Base-by-base conservation (phyloP, 2,797 vertebrate species). In the Gambusia yucatana region DNA sequence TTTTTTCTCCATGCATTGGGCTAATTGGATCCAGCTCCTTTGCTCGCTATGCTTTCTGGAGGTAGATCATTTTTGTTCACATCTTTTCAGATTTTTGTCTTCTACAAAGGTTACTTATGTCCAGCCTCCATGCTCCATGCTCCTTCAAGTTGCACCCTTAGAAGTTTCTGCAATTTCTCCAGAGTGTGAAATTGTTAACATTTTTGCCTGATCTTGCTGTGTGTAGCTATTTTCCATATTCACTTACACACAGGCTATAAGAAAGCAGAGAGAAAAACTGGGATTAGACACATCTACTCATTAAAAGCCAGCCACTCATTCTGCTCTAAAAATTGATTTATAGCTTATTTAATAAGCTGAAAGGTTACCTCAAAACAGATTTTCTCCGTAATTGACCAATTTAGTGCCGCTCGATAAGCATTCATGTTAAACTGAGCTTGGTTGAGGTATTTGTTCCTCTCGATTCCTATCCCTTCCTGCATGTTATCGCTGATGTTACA, bases 301-400 rank as follows among this genome's bases (percentile, higher is more conserved):
- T 90, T 90, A 93, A 92, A 89, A 88, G 77, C 83, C 80, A 85
- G 84, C 78, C 77, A 90, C 80, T 87, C 79, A 92, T 83, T 91
- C 87, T 77, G 80, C 87, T 87, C 89, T 91, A 84, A 92, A 92
- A 87, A 93, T 93, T 93, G 92, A 95, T 95, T 94, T 91, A 93
- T 93, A 91, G 84, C 84, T 90, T 92, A 93, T 92, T 94, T 94
- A 94, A 94, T 93, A 88, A 93, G 89, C 89, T 92, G 86, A 93
- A 95, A 94, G 92, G 93, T 94, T 94, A 94, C 90, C 91, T 94
- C 86, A 90, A 93, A 94, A 87, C 90, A 91, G 87, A 94, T 95
- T 93, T 94, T 94, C 90, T 91, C 86, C 83, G 82, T 95, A 94
- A 95, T 94, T 94, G 92, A 91, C 90, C 84, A 90, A 91, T 94